Conservation (phyloP, 2,888 invertebrate species). For the Junonia oenone region DNA sequence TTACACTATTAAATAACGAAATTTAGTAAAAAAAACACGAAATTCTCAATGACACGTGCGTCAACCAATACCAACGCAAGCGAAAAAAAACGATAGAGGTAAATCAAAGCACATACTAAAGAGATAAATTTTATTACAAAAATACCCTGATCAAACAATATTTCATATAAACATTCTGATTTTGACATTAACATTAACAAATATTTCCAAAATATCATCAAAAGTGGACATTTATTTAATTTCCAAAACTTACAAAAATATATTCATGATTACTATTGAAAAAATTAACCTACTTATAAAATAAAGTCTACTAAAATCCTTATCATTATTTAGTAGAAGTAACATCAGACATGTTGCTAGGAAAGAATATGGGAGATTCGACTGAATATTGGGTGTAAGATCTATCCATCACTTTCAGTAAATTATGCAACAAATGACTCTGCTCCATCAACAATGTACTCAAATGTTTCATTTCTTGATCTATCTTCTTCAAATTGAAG, state of each 20-base stretch:
- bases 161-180: neutral
- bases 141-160: conserved; percentile 13
- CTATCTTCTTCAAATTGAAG: conserved; percentile 84
- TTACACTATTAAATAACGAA: neutral
- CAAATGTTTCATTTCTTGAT: conserved; percentile 84
- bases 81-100: neutral
- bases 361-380: conserved; percentile 56
- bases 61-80: no score
- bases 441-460: conserved; percentile 73
- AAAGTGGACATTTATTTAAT: neutral
- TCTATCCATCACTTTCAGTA: conserved; percentile 52
- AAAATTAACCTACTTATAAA: neutral
- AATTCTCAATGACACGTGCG: no score
- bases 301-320: neutral
- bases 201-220: neutral
- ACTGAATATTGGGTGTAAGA: conserved; percentile 44
- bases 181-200: conserved; percentile 1
- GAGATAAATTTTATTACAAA: neutral
- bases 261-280: neutral
- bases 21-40: no score
- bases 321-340: conserved; percentile 29
- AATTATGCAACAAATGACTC: conserved; percentile 56
- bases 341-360: conserved; percentile 42
- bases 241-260: neutral
- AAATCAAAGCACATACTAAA: neutral